Percentiles rank a stretch among this genome's conserved stretches.
Conservation (phyloP, 2,888 invertebrate species). For the Tolmerus cingulatus region DNA sequence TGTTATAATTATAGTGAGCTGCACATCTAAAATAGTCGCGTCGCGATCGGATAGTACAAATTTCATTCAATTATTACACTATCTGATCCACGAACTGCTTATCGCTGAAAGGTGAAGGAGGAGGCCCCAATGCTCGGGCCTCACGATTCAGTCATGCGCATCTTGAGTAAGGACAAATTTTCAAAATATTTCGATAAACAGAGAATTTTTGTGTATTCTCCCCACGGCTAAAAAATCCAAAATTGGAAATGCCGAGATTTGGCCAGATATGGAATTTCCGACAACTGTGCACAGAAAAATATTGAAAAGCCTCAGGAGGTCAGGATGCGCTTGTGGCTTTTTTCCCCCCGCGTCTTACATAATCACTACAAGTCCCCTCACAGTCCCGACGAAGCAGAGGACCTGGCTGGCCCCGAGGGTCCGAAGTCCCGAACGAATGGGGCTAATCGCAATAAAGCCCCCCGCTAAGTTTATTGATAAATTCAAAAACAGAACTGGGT, state of each 20-base stretch:
- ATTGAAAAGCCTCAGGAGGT: neutral
- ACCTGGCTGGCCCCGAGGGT: neutral
- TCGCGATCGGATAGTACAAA: neutral
- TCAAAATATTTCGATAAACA: neutral
- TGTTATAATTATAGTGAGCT: neutral
- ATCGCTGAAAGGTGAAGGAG: neutral
- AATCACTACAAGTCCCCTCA: neutral
- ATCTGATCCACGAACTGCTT: neutral
- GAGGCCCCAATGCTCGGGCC: neutral
- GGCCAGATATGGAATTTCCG: neutral
- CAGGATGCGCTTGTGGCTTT: neutral
- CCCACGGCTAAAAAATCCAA: neutral
- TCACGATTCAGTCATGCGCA: neutral
- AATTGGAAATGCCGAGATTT: neutral
- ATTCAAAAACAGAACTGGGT: neutral
- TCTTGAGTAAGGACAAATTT: neutral
- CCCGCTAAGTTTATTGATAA: neutral
- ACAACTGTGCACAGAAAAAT: neutral
- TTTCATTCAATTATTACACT: neutral
- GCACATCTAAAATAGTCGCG: neutral
- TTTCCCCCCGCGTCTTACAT: neutral
- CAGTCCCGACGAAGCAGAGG: neutral
- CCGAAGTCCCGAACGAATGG: neutral
- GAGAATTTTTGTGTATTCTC: neutral
- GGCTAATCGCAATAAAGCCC: neutral